Percentiles rank a stretch among this genome's conserved stretches.
phyloP scores from a whole-genome alignment of 2,797 vertebrate species.

The Spinibarbus caldwelli region DNA sequence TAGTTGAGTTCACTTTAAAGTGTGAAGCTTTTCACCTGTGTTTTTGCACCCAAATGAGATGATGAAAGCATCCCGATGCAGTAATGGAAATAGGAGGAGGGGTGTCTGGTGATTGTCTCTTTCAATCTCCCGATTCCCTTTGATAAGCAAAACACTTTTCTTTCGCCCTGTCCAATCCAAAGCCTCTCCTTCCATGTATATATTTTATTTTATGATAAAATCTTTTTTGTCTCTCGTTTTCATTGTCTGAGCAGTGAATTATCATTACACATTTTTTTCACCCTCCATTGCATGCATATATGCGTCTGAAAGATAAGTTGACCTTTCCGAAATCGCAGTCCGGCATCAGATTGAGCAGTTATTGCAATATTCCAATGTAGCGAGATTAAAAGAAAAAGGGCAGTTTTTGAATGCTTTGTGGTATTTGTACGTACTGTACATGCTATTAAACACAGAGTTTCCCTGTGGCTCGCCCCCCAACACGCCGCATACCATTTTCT shows the following conservation, averaged over 20 bases:
- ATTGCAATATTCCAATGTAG: constrained; percentile 83
- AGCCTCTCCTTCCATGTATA: constrained; percentile 59
- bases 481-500: constrained; percentile 59
- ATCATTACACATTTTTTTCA: constrained; percentile 70
- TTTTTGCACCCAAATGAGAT: constrained; percentile 87
- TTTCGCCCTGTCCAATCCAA: constrained; percentile 49
- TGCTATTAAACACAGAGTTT: constrained; percentile 64
- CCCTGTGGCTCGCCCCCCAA: neutral
- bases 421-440: constrained; percentile 70
- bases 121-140: constrained; percentile 78
- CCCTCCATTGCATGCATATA: constrained; percentile 80
- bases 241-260: constrained; percentile 85
- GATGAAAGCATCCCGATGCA: constrained; percentile 84
- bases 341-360: constrained; percentile 83
- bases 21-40: constrained; percentile 80
- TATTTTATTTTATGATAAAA: constrained; percentile 88
- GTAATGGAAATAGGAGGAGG: constrained; percentile 68
- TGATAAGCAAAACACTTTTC: constrained; percentile 66
- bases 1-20: constrained; percentile 77
- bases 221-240: constrained; percentile 75
- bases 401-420: constrained; percentile 66
- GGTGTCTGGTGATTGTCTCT: constrained; percentile 73
- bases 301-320: constrained; percentile 83
- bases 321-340: constrained; percentile 90
- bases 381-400: constrained; percentile 78